phyloP scores from a whole-genome alignment of 92 coral and sea anemone genomes.

The Anthopleura xanthogrammica region DNA sequence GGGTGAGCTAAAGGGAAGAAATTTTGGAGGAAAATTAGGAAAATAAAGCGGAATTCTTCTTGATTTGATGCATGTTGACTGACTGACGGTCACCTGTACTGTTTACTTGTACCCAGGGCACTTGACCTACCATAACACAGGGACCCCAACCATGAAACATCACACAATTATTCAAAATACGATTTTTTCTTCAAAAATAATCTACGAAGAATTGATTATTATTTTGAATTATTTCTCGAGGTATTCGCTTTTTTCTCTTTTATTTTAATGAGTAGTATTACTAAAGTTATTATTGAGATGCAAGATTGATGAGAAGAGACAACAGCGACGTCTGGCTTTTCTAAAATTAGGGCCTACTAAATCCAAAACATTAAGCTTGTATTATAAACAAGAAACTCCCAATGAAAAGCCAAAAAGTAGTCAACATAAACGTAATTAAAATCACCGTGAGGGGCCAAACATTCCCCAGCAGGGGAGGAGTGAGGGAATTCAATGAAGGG shows the following conservation, averaged over 20 bases:
- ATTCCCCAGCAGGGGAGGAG: slow-evolving; percentile 1
- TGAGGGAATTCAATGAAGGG: not conserved
- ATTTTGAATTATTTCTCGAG: not conserved
- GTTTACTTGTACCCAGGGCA: slow-evolving; percentile 27
- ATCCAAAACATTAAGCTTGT: not conserved
- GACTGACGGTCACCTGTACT: slow-evolving; percentile 13
- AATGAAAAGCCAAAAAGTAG: not conserved
- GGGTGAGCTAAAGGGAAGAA: not conserved
- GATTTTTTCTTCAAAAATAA: too few relatives aligned
- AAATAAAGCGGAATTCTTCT: slow-evolving; percentile 1
- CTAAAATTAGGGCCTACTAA: not conserved
- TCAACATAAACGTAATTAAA: not conserved
- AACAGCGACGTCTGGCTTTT: not conserved
- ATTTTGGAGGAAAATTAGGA: not conserved
- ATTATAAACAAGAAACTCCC: not conserved
- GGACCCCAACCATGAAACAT: not conserved
- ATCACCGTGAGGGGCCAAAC: not conserved
- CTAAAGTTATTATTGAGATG: not conserved
- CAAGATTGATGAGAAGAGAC: not conserved
- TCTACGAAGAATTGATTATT: too few relatives aligned
- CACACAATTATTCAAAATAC: not conserved
- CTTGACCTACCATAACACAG: not conserved
- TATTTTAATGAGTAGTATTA: not conserved
- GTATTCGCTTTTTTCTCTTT: not conserved
- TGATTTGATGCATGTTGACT: not conserved